A percentile compares a stretch with the other conserved stretches of the same genome.
phyloP scores from a whole-genome alignment of 1,140 invertebrate species.

The Drosophila sechellia region DNA sequence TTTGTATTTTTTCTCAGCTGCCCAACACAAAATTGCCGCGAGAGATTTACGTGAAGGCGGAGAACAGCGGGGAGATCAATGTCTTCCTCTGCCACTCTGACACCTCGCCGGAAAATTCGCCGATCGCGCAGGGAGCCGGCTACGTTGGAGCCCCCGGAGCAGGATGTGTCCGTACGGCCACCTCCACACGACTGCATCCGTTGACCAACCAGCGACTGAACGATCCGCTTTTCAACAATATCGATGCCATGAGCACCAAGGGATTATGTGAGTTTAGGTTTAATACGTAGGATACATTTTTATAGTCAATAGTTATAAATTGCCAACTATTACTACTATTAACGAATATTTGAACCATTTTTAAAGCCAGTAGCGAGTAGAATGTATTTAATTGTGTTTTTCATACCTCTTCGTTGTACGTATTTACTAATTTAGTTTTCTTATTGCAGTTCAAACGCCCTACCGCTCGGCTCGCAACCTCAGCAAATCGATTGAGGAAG shows the following conservation, averaged over 20 bases:
- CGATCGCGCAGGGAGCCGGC: conserved; percentile 43
- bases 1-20: conserved; percentile 84
- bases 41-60: conserved; percentile 94
- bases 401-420: not conserved
- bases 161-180: conserved; percentile 74
- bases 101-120: conserved; percentile 85
- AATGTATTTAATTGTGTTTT: not conserved
- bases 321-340: not conserved
- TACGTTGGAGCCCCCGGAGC: conserved; percentile 33
- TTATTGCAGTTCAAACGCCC: conserved; percentile 44
- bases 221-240: conserved; percentile 82
- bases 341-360: no score
- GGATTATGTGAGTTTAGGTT: conserved; percentile 46
- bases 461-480: conserved; percentile 82
- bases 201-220: conserved; percentile 59
- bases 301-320: no score
- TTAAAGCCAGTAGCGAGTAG: no score
- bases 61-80: conserved; percentile 94
- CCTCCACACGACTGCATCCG: conserved; percentile 71
- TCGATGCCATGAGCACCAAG: conserved; percentile 75
- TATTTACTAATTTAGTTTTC: not conserved
- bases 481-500: conserved; percentile 81
- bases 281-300: no score
- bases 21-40: conserved; percentile 87
- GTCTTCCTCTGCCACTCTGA: conserved; percentile 94